Evolutionary conservation across 2,888 invertebrate genomes (phyloP).

Genomic region (Agrotis puta): DNA sequence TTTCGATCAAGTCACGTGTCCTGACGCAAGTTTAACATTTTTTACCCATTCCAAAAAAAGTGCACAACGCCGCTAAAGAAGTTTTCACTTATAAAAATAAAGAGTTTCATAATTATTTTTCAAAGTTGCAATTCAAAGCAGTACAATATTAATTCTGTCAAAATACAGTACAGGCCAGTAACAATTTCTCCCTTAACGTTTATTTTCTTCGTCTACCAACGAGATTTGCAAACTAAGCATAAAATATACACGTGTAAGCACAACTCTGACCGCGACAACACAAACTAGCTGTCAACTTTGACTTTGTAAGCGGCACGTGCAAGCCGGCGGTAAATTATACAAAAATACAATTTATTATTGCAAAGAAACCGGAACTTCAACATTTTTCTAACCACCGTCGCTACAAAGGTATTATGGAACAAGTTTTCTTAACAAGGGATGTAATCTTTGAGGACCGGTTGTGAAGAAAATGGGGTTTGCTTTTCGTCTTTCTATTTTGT

Average conservation of each 20-base stretch:
- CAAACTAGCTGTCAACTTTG: constrained; percentile 17
- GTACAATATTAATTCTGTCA: too few relatives aligned
- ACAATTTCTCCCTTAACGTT: background rate
- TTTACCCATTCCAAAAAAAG: too few relatives aligned
- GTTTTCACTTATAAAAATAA: too few relatives aligned
- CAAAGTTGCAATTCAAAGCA: too few relatives aligned
- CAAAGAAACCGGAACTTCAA: constrained; percentile 9
- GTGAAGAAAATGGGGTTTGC: constrained; percentile 28
- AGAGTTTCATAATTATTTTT: background rate
- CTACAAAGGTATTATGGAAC: constrained; percentile 21
- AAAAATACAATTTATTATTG: constrained; percentile 37
- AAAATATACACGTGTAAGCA: constrained; percentile 17
- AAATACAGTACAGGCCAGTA: background rate
- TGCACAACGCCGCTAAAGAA: too few relatives aligned
- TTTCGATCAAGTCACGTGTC: too few relatives aligned
- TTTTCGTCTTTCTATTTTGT: constrained; percentile 12
- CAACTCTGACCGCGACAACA: constrained; percentile 13
- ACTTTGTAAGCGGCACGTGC: constrained; percentile 27
- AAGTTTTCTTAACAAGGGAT: constrained; percentile 39
- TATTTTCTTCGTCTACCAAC: background rate
- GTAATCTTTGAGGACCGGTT: constrained; percentile 22
- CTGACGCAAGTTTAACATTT: too few relatives aligned
- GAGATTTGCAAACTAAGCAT: background rate
- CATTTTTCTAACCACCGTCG: constrained; percentile 23
- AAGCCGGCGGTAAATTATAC: constrained; percentile 1